These are phyloP conservation scores for Flexamia atlantica DNA, from an alignment of 2,888 invertebrate species.

Conservation along the genomic window DNA sequence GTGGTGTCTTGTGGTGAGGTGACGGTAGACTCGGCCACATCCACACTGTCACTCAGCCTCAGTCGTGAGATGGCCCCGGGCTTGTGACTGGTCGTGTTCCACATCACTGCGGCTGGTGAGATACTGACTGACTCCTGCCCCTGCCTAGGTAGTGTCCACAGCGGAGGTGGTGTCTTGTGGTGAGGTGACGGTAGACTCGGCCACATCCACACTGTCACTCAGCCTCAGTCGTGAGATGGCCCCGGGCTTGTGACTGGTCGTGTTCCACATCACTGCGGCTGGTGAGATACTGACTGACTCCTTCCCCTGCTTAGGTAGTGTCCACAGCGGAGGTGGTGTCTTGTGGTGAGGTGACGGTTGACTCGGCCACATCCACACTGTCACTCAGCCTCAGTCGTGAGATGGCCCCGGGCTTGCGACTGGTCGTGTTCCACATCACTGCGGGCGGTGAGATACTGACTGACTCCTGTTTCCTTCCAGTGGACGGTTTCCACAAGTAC, in stretches of 20 bases:
- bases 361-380: conserved; percentile 73
- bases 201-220: conserved; percentile 75
- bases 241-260: conserved; percentile 77
- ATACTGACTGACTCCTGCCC: conserved; percentile 72
- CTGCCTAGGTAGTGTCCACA: conserved; percentile 75
- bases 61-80: no score
- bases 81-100: conserved; percentile 76
- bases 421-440: conserved; percentile 76
- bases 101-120: conserved; percentile 74
- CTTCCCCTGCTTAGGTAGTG: conserved; percentile 73
- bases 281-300: conserved; percentile 74
- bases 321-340: conserved; percentile 76
- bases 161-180: conserved; percentile 75
- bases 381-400: conserved; percentile 77
- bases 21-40: no score
- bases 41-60: no score
- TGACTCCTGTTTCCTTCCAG: conserved; percentile 77
- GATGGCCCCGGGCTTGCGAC: conserved; percentile 78
- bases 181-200: conserved; percentile 69
- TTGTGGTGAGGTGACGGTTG: conserved; percentile 71
- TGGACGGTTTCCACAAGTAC: conserved; percentile 76
- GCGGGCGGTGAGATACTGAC: conserved; percentile 75
- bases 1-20: no score
- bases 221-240: conserved; percentile 78
- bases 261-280: conserved; percentile 75